These are phyloP conservation scores for Neuroscelio doddi DNA, from an alignment of 2,888 invertebrate genomes.

Conservation along the genomic window DNA sequence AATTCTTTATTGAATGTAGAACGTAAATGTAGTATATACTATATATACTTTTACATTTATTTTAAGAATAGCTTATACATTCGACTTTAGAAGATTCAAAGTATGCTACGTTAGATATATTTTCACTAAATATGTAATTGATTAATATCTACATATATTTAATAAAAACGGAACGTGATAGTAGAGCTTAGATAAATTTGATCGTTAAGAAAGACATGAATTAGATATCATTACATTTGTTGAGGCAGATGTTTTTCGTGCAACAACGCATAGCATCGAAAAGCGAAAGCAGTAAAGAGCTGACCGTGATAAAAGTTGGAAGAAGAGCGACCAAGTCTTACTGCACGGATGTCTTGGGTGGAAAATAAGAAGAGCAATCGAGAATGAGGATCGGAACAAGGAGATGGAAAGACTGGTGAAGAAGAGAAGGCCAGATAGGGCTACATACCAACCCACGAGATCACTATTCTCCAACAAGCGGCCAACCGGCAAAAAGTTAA, in stretches of 20 bases:
- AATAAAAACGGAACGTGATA: no score
- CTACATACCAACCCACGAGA: conserved; percentile 51
- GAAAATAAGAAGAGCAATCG: conserved; percentile 41
- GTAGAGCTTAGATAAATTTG: no score
- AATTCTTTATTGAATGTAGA: no score
- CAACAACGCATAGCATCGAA: conserved; percentile 47
- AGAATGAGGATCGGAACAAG: conserved; percentile 30
- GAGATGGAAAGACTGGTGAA: conserved; percentile 27
- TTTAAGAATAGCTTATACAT: no score
- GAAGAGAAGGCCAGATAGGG: conserved; percentile 41
- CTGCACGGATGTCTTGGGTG: conserved; percentile 26
- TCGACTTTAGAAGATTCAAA: no score
- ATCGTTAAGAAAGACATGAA: not conserved
- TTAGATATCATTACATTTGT: conserved; percentile 47
- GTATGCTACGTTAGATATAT: no score
- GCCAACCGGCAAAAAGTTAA: conserved; percentile 66
- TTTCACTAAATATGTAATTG: no score
- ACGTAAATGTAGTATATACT: no score
- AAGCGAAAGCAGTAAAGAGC: conserved; percentile 41
- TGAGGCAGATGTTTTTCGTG: conserved; percentile 53
- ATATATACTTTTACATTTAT: no score
- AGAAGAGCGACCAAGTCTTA: conserved; percentile 47
- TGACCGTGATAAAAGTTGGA: conserved; percentile 42
- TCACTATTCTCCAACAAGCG: conserved; percentile 59
- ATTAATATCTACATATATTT: no score